Evolutionary conservation across 2,797 vertebrate genomes (phyloP).

Genomic region (Acanthurus lineatus): DNA sequence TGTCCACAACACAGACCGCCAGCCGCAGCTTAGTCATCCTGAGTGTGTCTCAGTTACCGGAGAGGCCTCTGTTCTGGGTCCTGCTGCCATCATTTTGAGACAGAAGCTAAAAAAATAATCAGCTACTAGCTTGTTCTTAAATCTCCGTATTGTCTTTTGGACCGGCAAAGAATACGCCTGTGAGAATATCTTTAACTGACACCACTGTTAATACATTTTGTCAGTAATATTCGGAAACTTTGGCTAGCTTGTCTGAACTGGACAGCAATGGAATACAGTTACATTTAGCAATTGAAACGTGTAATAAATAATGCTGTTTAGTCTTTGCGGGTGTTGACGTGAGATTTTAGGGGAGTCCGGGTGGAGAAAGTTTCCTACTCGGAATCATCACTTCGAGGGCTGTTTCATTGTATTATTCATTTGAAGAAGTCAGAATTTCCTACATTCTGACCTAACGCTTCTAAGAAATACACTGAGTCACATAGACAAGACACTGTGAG

Average conservation of each 20-base stretch:
- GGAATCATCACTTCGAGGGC: conserved; percentile 16
- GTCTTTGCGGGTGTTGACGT: conserved; percentile 50
- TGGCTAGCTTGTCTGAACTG: conserved; percentile 2
- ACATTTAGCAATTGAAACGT: conserved; percentile 24
- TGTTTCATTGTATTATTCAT: conserved; percentile 36
- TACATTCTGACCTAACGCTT: conserved; percentile 28
- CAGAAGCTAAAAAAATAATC: conserved; percentile 38
- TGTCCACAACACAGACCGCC: not conserved
- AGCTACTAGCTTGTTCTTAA: not conserved
- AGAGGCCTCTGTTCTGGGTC: conserved; percentile 33
- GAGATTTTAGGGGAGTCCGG: conserved; percentile 48
- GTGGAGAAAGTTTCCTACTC: conserved; percentile 45
- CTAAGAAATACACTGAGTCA: conserved; percentile 21
- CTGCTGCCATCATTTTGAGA: conserved; percentile 12
- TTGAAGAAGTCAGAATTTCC: conserved; percentile 54
- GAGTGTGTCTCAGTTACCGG: conserved; percentile 4
- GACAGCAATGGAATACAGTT: conserved; percentile 2
- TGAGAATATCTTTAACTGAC: conserved; percentile 20
- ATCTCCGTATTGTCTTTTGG: conserved; percentile 1
- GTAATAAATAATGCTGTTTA: conserved; percentile 32
- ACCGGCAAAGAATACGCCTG: conserved; percentile 10
- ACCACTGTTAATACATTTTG: conserved; percentile 3
- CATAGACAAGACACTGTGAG: conserved; percentile 26
- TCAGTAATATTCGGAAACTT: conserved; percentile 27
- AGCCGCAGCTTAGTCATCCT: conserved; percentile 16